Percentiles rank a stretch among this genome's conserved stretches.
Evolutionary conservation across 2,888 invertebrate genomes (phyloP).

Genomic region (Stenodera caucasica): DNA sequence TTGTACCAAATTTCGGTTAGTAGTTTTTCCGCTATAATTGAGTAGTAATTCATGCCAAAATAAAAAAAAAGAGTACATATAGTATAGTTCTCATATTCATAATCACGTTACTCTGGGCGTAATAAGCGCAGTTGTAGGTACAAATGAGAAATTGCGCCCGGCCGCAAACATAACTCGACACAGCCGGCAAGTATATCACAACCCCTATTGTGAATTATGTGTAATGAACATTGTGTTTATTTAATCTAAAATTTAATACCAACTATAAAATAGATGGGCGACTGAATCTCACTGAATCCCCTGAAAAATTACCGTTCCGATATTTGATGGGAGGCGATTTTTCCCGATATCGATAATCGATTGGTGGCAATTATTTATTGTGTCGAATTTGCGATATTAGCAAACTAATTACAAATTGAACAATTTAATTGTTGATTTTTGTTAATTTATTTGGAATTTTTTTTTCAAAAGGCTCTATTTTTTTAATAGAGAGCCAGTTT

Average conservation of each 20-base stretch:
- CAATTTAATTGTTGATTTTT: neutral
- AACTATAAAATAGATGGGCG: slow-evolving; percentile 43
- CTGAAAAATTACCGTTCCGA: slow-evolving; percentile 37
- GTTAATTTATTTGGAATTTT: slow-evolving; percentile 22
- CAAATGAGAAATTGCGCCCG: slow-evolving; percentile 53
- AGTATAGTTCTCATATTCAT: slow-evolving; percentile 52
- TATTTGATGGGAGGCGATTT: slow-evolving; percentile 20
- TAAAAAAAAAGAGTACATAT: slow-evolving; percentile 33
- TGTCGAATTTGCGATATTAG: neutral
- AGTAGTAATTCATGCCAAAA: slow-evolving; percentile 28
- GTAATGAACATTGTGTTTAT: slow-evolving; percentile 55
- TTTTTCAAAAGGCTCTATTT: neutral
- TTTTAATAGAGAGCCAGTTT: slow-evolving; percentile 19
- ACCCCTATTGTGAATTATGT: slow-evolving; percentile 51
- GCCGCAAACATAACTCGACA: slow-evolving; percentile 52
- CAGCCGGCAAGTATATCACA: slow-evolving; percentile 52
- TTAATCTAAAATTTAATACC: slow-evolving; percentile 52
- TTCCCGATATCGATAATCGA: slow-evolving; percentile 15
- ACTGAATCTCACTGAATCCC: slow-evolving; percentile 20
- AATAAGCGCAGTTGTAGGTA: slow-evolving; percentile 55
- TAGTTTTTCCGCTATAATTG: neutral
- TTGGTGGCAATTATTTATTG: slow-evolving; percentile 15
- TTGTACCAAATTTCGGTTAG: too few relatives aligned
- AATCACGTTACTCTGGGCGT: slow-evolving; percentile 52
- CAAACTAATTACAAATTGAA: slow-evolving; percentile 5